phyloP scores from a whole-genome alignment of 2,797 vertebrate species.

The Ctenopoma multispine region DNA sequence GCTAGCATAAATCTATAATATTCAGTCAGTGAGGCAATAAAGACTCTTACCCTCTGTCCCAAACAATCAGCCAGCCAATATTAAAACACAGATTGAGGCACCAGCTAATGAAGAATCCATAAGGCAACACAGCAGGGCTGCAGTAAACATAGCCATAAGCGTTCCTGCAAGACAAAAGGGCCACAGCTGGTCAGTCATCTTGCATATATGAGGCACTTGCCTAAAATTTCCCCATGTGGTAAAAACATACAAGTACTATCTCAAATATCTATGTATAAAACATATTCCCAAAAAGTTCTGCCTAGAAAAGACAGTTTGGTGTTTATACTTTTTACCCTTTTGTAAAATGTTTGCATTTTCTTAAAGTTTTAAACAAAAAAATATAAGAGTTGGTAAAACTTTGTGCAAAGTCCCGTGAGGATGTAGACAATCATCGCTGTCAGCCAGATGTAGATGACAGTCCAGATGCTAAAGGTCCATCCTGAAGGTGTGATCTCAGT shows the following conservation, averaged over 20 bases:
- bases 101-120: slow-evolving; percentile 82
- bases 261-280: background rate
- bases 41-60: slow-evolving; percentile 76
- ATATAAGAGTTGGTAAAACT: slow-evolving; percentile 42
- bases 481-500: slow-evolving; percentile 81
- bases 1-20: background rate
- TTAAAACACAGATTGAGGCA: slow-evolving; percentile 78
- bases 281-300: background rate
- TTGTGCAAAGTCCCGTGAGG: slow-evolving; percentile 72
- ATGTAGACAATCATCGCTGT: slow-evolving; percentile 72
- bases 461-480: slow-evolving; percentile 84
- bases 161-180: slow-evolving; percentile 64
- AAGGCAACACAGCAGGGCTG: slow-evolving; percentile 77
- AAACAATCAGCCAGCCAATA: slow-evolving; percentile 77
- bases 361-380: background rate
- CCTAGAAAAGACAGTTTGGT: background rate
- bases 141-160: slow-evolving; percentile 81
- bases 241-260: background rate
- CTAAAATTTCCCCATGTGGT: background rate
- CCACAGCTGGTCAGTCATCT: background rate
- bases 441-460: slow-evolving; percentile 79
- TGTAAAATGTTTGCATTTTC: background rate
- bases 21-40: background rate
- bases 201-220: background rate
- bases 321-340: background rate